Base-by-base conservation (phyloP, 2,888 invertebrate species). In the Carpatolechia fugitivella region DNA sequence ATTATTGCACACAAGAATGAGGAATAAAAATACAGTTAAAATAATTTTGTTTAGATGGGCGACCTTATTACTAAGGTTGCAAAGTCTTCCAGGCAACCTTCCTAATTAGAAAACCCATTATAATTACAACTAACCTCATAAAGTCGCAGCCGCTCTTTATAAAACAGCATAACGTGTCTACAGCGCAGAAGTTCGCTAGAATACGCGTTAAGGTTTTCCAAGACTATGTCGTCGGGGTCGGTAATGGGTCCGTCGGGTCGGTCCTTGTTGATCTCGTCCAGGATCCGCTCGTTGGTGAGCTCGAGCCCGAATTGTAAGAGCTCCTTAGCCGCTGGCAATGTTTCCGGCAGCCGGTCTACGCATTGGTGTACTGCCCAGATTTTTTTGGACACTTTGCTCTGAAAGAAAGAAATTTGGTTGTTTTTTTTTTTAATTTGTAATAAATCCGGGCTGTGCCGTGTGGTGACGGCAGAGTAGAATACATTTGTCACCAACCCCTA, bases 331-430 rank as follows among this genome's bases (percentile, higher is more conserved):
- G 95, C 94, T 60, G 93, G 92, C 56, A 95, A 82, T 40, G 92
- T 92, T 67, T 94, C 94, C 0, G 96, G 95, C 58, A 96, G 92
- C 52, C 95, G 82, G 70, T 94, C 94, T 62, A 94, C 89, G 70
- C 96, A 96, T 80, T 96, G 95, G 69, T 94, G 93, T n/a, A 96
- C 87, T 40, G 95, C 94, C 95, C 95, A 96, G 30, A 93, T 92
- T 70, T 94, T 91, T 79, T 95, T 95, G 0, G 92, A 92, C 51
- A 96, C 94, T 89, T 95, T 95, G 62, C 93, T 93, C 93, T 94
- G 66, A 16, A 41, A 41, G 11, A 10, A 18, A 6, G 3, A 13
- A 38, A 1, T 3, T 14, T 38, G 6, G 0, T 38, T 14, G 14
- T 13, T 13, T 20, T 3, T 20, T 18, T 1, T 6, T 41, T 18